Percentiles rank a stretch among this genome's conserved stretches.
phyloP scores from a whole-genome alignment of 2,113 vertebrate species.

The Aspiorhynchus laticeps region DNA sequence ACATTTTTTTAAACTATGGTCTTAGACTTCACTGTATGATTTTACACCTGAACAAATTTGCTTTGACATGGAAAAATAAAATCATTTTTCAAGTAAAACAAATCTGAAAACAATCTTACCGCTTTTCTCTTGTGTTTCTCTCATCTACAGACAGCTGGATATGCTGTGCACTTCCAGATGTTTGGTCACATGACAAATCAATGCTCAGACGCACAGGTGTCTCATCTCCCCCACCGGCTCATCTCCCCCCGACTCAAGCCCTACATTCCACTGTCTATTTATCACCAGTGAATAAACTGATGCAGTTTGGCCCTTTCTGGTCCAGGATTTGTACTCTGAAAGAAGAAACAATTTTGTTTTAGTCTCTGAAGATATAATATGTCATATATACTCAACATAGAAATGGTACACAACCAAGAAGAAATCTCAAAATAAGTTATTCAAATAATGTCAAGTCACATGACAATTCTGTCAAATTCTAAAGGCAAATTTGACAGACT shows the following conservation, averaged over 20 bases:
- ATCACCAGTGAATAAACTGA: not conserved
- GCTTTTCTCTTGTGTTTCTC: not conserved
- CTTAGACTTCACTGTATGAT: not conserved
- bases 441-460: not conserved
- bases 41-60: not conserved
- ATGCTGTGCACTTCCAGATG: not conserved
- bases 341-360: not conserved
- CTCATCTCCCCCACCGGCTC: not conserved
- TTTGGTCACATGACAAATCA: not conserved
- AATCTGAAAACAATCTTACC: not conserved
- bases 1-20: not conserved
- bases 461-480: too few species aligned
- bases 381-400: not conserved
- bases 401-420: not conserved
- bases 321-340: not conserved
- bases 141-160: not conserved
- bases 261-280: not conserved
- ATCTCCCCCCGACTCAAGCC: not conserved
- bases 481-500: too few species aligned
- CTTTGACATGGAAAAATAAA: too few species aligned
- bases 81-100: not conserved
- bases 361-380: not conserved
- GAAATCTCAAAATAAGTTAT: not conserved
- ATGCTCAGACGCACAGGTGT: not conserved
- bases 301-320: not conserved